These are phyloP conservation scores for Lophius americanus DNA, from an alignment of 2,797 vertebrate species.

Conservation along the genomic window DNA sequence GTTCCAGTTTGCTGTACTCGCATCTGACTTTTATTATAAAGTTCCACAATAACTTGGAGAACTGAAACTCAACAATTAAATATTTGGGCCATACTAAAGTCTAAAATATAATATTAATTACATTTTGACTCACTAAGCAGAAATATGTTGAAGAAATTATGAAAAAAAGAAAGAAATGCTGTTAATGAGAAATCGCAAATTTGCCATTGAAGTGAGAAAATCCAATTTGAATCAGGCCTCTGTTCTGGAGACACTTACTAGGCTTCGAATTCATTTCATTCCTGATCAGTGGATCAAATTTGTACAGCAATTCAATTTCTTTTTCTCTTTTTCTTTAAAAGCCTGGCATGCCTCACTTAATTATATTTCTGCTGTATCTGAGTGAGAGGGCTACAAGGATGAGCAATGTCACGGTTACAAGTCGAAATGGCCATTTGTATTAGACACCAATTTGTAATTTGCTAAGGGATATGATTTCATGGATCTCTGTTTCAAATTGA, in stretches of 20 bases:
- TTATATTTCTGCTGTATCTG: constrained; percentile 73
- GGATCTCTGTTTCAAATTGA: constrained; percentile 75
- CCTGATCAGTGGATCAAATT: constrained; percentile 85
- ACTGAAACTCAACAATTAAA: constrained; percentile 22
- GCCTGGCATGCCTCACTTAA: constrained; percentile 75
- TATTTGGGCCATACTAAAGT: constrained; percentile 48
- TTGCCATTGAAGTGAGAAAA: constrained; percentile 73
- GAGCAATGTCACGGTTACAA: constrained; percentile 78
- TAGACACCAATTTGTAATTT: constrained; percentile 79
- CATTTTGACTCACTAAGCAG: constrained; percentile 65
- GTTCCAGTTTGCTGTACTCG: background rate
- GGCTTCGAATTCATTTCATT: constrained; percentile 75
- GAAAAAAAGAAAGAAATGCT: constrained; percentile 54
- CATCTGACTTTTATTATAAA: constrained; percentile 33
- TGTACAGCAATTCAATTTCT: constrained; percentile 80
- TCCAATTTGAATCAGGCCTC: constrained; percentile 69
- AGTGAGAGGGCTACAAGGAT: constrained; percentile 69
- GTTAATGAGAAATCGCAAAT: constrained; percentile 65
- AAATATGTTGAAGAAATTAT: constrained; percentile 60
- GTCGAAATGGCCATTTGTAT: constrained; percentile 76
- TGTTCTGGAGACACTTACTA: constrained; percentile 65
- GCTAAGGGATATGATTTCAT: constrained; percentile 75
- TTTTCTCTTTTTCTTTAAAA: constrained; percentile 67
- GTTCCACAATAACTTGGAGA: constrained; percentile 35
- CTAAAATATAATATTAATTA: constrained; percentile 47